Conservation (phyloP, 2,113 vertebrate genomes). For the Prietella phreatophila region DNA sequence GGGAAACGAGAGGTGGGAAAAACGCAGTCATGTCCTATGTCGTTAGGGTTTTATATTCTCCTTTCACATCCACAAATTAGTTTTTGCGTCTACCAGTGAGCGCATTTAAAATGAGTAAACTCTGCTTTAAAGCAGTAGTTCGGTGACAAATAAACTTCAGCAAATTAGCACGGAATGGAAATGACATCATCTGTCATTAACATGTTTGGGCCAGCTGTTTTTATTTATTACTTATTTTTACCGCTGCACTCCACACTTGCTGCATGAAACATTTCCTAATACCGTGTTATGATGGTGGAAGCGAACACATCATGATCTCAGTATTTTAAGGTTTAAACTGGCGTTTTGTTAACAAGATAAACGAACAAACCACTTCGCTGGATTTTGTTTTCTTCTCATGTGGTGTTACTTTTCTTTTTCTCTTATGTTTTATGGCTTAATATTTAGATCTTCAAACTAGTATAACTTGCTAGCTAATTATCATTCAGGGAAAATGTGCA, state of each 20-base stretch:
- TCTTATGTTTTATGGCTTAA: neutral
- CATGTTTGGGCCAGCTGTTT: neutral
- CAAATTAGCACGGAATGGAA: neutral
- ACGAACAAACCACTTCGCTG: neutral
- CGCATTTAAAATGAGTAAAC: neutral
- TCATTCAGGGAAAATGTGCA: neutral
- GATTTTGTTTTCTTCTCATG: neutral
- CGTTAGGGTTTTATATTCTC: conserved; percentile 29
- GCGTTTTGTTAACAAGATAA: neutral
- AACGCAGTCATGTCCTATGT: conserved; percentile 44
- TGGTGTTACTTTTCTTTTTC: neutral
- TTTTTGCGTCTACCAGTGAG: conserved; percentile 17
- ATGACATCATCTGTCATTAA: neutral
- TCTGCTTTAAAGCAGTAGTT: neutral
- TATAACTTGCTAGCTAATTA: neutral
- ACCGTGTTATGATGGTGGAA: too few relatives aligned
- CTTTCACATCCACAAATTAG: conserved; percentile 36
- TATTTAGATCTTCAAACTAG: neutral
- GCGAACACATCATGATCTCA: neutral
- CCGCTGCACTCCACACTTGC: neutral
- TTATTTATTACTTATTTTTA: neutral
- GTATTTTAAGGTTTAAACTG: neutral
- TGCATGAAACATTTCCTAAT: neutral
- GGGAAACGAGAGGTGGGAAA: conserved; percentile 50
- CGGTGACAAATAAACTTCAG: neutral